A percentile compares a stretch with the other conserved stretches of the same genome.
phyloP scores from a whole-genome alignment of 30 jellyfish, hydroid and myxozoan genomes.

The Cassiopea xamachana region DNA sequence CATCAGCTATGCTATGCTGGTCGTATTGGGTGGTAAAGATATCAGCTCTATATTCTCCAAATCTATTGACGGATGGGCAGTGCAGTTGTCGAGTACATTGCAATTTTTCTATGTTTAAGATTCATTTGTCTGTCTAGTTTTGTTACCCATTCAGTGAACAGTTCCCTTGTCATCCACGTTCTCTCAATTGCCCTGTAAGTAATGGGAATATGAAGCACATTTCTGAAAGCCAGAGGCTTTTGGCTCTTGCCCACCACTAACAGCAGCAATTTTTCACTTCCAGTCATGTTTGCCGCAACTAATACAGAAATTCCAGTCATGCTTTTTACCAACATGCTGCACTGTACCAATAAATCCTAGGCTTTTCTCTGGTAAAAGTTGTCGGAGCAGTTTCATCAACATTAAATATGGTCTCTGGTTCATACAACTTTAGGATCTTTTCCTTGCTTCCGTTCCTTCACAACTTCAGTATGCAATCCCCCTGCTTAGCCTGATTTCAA shows the following conservation, averaged over 20 bases:
- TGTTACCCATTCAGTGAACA: background rate
- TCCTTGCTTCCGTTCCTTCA: constrained; percentile 10
- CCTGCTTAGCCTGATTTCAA: constrained; percentile 32
- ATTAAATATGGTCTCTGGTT: constrained; percentile 34
- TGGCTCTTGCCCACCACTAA: constrained; percentile 24
- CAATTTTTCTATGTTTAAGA: constrained; percentile 3
- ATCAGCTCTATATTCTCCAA: constrained; percentile 13
- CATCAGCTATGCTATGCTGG: constrained; percentile 46
- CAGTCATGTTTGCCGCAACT: constrained; percentile 44
- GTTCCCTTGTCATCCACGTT: background rate
- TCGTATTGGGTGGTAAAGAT: constrained; percentile 42
- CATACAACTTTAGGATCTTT: constrained; percentile 14
- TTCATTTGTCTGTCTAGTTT: constrained; percentile 6
- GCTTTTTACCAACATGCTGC: constrained; percentile 2
- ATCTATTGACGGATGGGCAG: constrained; percentile 41
- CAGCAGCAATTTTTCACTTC: constrained; percentile 39
- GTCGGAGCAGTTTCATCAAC: constrained; percentile 46
- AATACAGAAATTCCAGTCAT: constrained; percentile 21
- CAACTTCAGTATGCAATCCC: constrained; percentile 9
- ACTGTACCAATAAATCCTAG: constrained; percentile 6
- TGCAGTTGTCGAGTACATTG: constrained; percentile 37
- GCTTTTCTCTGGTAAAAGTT: background rate
- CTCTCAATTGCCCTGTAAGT: background rate
- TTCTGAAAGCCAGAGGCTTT: constrained; percentile 42
- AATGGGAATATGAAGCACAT: constrained; percentile 7